Evolutionary conservation across 2,888 invertebrate species (phyloP).

Genomic region (Hermodice carunculata): DNA sequence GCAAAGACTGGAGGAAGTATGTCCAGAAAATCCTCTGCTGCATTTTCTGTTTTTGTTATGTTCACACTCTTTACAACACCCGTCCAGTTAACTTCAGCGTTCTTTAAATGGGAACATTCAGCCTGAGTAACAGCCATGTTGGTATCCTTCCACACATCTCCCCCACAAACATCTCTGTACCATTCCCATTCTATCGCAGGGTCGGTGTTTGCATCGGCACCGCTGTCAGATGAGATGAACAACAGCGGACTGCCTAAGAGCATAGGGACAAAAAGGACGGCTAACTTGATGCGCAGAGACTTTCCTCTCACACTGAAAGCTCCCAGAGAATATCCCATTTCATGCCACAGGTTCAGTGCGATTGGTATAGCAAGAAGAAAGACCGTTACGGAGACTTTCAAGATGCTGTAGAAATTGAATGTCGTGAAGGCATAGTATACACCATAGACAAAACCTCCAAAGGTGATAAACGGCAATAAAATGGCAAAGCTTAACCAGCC

Average conservation of each 20-base stretch:
- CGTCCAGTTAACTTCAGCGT: slow-evolving; percentile 22
- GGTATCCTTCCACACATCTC: slow-evolving; percentile 1
- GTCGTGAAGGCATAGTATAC: slow-evolving; percentile 5
- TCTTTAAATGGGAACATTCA: slow-evolving; percentile 1
- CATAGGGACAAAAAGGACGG: not conserved
- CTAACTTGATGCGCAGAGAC: slow-evolving; percentile 6
- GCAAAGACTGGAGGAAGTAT: slow-evolving; percentile 6
- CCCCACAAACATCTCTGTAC: slow-evolving; percentile 9
- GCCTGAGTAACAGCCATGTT: slow-evolving; percentile 14
- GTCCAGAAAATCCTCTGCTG: slow-evolving; percentile 14
- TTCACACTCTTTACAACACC: slow-evolving; percentile 10
- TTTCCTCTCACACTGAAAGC: slow-evolving; percentile 3
- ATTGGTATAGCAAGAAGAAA: slow-evolving; percentile 1
- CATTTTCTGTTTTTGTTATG: slow-evolving; percentile 16
- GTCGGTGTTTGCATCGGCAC: too few relatives aligned
- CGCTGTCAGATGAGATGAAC: too few relatives aligned
- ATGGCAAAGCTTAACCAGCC: slow-evolving; percentile 12
- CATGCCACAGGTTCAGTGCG: slow-evolving; percentile 9
- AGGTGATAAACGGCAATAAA: slow-evolving; percentile 2
- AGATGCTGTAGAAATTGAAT: slow-evolving; percentile 3
- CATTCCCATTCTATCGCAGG: too few relatives aligned
- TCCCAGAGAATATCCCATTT: slow-evolving; percentile 3
- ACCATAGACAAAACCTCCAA: slow-evolving; percentile 11
- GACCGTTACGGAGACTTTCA: slow-evolving; percentile 12
- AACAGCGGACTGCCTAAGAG: too few relatives aligned